phyloP scores from a whole-genome alignment of 2,113 vertebrate genomes.

The Alosa alosa region DNA sequence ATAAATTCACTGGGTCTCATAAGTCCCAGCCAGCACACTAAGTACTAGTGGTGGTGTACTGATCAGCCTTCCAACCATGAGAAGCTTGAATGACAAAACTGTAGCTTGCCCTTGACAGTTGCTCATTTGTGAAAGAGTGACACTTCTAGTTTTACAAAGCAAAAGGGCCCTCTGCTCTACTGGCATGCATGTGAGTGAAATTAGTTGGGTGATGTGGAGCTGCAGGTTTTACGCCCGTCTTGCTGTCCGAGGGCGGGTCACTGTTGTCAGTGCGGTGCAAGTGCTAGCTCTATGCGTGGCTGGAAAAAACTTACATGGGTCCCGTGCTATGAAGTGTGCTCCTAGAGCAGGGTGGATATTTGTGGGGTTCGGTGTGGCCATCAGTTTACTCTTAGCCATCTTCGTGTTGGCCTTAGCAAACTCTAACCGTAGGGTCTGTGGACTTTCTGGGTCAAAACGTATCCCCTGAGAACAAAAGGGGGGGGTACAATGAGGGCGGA shows the following conservation, averaged over 20 bases:
- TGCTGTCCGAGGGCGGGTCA: conserved; percentile 3
- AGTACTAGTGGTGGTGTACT: background rate
- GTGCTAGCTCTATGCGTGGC: conserved; percentile 68
- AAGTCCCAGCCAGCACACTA: background rate
- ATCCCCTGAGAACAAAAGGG: conserved; percentile 83
- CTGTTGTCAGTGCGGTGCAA: conserved; percentile 23
- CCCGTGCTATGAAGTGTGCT: conserved; percentile 97
- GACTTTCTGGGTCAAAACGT: conserved; percentile 97
- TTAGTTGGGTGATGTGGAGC: conserved; percentile 58
- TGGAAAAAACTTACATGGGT: conserved; percentile 91
- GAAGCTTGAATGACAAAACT: background rate
- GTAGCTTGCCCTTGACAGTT: conserved; percentile 9
- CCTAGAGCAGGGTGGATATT: conserved; percentile 95
- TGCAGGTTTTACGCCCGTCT: conserved; percentile 14
- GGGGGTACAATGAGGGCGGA: conserved; percentile 61
- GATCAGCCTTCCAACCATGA: background rate
- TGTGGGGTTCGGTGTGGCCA: conserved; percentile 97
- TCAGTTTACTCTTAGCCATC: conserved; percentile 99
- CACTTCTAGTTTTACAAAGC: conserved; percentile 40
- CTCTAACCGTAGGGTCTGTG: conserved; percentile 97
- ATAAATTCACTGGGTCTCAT: background rate
- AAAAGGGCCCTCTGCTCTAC: conserved; percentile 50
- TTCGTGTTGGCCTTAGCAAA: conserved; percentile 99
- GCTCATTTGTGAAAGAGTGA: conserved; percentile 13
- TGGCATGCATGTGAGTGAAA: conserved; percentile 71